Base-by-base conservation (phyloP, 2,797 vertebrate genomes). In the Toxotes lorentzi region DNA sequence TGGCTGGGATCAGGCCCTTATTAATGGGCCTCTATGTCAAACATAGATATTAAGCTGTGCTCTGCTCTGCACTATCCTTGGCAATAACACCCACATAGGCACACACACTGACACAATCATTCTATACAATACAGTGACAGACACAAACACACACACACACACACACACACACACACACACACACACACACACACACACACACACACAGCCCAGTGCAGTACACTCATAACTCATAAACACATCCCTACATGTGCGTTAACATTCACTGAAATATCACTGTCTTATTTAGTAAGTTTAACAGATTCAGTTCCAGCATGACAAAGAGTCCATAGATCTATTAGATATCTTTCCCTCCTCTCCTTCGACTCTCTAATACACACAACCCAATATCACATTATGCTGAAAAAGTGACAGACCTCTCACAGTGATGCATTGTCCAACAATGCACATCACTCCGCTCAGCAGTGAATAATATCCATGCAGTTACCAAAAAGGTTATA, bases 11-110 rank as follows among this genome's bases (percentile, higher is more conserved):
- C 95, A 95, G 91, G 88, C 85, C 85, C 93, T 96, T 97, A 96
- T 97, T 96, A 96, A 96, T 95, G 95, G 92, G 93, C 92, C 87
- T 92, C 85, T 93, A 94, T 96, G 94, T 97, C 94, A 96, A 93
- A 95, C 88, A 95, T 89, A 92, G 94, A 90, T 96, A 96, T 96
- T 97, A 96, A 96, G 92, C 91, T 91, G 91, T 83, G 83, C 92
- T 93, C 81, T 80, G 86, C 88, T 83, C 81, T 41, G 12, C 84
- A 57, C 88, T 58, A 86, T 86, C 86, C 78, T 86, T 58, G 11
- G 77, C 90, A 89, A 88, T 90, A 91, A 88, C 84, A 84, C 83
- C 83, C 87, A 89, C 88, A 89, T 35, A 24, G 75, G 67, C 76
- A 43, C 84, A 70, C 80, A 63, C 62, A 50, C 71, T 77, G 70